Evolutionary conservation across 2,113 vertebrate genomes (phyloP), one percentile per base, ranked within the genome.

Genomic region (Plestiodon gilberti): DNA sequence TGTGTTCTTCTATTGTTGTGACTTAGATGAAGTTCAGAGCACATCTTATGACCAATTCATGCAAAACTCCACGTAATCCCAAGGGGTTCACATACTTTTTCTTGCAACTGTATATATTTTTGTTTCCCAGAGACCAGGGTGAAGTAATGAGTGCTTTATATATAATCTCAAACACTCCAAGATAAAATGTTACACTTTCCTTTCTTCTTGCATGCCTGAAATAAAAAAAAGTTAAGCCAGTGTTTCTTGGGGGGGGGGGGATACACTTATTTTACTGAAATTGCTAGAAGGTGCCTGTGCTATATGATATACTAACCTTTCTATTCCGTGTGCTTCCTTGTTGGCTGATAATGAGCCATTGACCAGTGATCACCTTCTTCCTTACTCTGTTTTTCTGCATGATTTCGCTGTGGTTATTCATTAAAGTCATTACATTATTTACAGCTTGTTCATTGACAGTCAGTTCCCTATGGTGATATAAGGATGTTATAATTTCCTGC

Each of bases 361-460:
- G 70, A 82, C 82, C 79, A 48, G 35, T 75, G 35, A 65, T 84
- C 0, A 0, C 40, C 87, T 94, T 88, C 87, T 75, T 17, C 82
- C 55, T 91, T 78, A 84, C 15, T 73, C 86, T 74, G 22, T 78
- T 95, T 92, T 93, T 78, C 77, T 84, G 38, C 38, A 15, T 85
- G 85, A 93, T 93, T 92, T 94, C 78, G 88, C 55, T 73, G 87
- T 71, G 91, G 20, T 0, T 78, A 88, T 43, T 94, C 93, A 91
- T 95, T 94, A 92, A 93, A 86, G 86, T 84, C 65, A 81, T 91
- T 90, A 55, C 48, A 70, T 91, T 82, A 94, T 92, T 94, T 96
- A 88, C 30, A 91, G 48, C 84, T 83, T 81, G 28, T 86, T 93
- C 87, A 77, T 94, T 3, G 61, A 88, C 67, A 92, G 10, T n/a